Evolutionary conservation across 1,140 invertebrate species (phyloP), one percentile per base, ranked within the genome.

Genomic region (Manduca sexta): DNA sequence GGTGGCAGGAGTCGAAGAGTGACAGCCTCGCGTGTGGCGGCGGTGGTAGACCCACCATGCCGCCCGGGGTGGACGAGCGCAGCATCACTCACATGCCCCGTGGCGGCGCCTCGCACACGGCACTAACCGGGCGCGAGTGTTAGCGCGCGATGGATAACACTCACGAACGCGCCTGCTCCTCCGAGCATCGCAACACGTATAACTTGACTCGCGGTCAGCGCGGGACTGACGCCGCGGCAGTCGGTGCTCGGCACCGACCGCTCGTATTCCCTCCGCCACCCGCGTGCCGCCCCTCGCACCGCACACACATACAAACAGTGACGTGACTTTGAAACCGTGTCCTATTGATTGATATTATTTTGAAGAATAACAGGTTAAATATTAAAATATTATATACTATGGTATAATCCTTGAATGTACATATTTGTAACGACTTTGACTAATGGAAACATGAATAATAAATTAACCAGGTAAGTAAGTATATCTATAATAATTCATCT

Each of bases 1-100:
- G 88, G 81, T 92, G 91, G 76, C 90, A 92, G 66, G 90, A 90
- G 79, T 91, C 90, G 71, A 92, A 89, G 18, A 92, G 83, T 15
- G 90, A 91, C 33, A 88, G 87, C 43, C 90, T 81, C 56, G 89
- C 83, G 83, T 74, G 88, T 58, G 82, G 76, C 64, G 75, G 71
- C 57, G 71, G 79, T 63, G 70, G 68, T 57, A 81, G 59, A 41
- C 74, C 74, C 49, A 83, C 68, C 67, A 67, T 70, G 52, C 73
- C 72, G 61, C 61, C 68, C 29, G 21, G 21, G 21, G 8, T 8
- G 8, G 80, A 75, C 44, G 84, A 77, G 47, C 85, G 83, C 68
- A 87, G 68, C 86, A 87, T 86, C 49, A 40, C 66, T 64, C 70
- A 62, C 60, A 68, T 64, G 56, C 57, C 60, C 52, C 29, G 34